A percentile compares a stretch with the other conserved stretches of the same genome.
Evolutionary conservation across 2,113 vertebrate genomes (phyloP).

Genomic region (Ictalurus furcatus): DNA sequence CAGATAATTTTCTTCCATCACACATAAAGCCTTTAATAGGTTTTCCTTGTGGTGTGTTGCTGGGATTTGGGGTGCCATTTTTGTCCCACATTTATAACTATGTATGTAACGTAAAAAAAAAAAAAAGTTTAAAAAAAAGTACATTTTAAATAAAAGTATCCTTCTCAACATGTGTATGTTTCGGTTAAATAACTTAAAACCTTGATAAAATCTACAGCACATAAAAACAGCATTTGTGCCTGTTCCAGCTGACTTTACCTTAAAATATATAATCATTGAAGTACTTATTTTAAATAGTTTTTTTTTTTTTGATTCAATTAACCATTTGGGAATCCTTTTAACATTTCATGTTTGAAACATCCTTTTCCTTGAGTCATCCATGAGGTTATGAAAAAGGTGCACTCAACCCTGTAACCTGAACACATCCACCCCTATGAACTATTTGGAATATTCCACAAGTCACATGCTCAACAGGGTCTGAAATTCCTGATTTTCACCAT

Average conservation of each 20-base stretch:
- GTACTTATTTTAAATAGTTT: background rate
- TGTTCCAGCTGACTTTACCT: background rate
- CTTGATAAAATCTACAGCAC: background rate
- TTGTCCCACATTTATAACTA: background rate
- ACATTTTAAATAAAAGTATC: background rate
- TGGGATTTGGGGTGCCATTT: background rate
- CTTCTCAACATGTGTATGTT: background rate
- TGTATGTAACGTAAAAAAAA: background rate
- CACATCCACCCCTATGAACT: background rate
- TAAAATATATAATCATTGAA: background rate
- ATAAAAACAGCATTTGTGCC: background rate
- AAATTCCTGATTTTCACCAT: background rate
- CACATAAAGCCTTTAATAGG: constrained; percentile 45
- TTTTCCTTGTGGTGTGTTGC: constrained; percentile 20
- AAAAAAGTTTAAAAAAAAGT: background rate
- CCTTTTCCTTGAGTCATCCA: background rate
- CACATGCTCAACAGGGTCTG: background rate
- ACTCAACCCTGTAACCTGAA: background rate
- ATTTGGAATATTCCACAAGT: background rate
- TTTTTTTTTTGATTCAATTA: background rate
- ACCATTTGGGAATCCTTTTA: background rate
- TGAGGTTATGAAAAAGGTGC: background rate
- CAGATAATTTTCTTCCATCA: constrained; percentile 36
- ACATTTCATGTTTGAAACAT: background rate
- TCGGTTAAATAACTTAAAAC: background rate